Evolutionary conservation across 2,888 invertebrate genomes (phyloP), one percentile per base, ranked within the genome.

Genomic region (Antitype chi): DNA sequence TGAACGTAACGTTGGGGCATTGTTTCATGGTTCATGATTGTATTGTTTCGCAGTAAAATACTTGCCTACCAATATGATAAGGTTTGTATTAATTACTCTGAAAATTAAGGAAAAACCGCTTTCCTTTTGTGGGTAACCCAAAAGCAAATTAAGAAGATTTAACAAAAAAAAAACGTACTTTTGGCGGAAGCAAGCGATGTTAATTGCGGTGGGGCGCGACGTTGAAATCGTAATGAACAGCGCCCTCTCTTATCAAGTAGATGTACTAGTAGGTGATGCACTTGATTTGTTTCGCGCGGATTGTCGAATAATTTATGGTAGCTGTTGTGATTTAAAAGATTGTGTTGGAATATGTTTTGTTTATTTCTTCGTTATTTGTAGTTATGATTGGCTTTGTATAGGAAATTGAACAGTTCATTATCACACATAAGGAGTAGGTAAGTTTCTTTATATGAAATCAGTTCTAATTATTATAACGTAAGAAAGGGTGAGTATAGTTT

Each of bases 81-180:
- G 0, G 11, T 11, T 64, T 64, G 20, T 25, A 47, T 8, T 72
- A 47, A 32, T 28, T 23, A 55, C 23, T 23, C 6, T 28, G n/a
- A 43, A 67, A 62, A 49, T 11, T 13, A 23, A 49, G 52, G 62
- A 25, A 43, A 32, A 15, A 60, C 32, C 20, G 0, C 20, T 4
- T 76, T 43, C 32, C 63, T 67, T 77, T 66, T 13, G 23, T 53
- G 20, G 80, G 83, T 87, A 90, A 90, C 90, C 87, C 90, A 69
- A 78, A 87, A 85, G 88, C 88, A 92, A 94, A 94, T 94, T 93
- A 93, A 92, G 91, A 91, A 92, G 93, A 91, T 91, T 94, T 92
- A 91, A 89, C 92, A 89, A 93, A 95, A 94, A 95, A 94, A 94
- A 94, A 93, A 91, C 92, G 92, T 87, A 87, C 90, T 90, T 92